phyloP scores from a whole-genome alignment of 1,140 invertebrate genomes.

The Drosophila lowei region DNA sequence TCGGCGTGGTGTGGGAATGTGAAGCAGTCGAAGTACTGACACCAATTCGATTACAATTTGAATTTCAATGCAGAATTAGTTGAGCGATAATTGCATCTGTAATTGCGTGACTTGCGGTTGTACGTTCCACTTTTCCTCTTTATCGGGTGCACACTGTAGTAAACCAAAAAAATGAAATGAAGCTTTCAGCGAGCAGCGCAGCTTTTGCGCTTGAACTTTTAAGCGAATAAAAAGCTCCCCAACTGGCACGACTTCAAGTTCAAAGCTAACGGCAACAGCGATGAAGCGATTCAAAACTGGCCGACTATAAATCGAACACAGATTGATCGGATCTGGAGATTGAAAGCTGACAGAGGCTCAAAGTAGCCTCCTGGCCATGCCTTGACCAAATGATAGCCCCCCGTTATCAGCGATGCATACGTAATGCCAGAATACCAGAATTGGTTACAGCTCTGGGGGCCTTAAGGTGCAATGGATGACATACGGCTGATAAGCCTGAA shows the following conservation, averaged over 20 bases:
- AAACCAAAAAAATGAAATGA: conserved; percentile 27
- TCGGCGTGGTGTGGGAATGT: conserved; percentile 12
- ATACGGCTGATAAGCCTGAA: conserved; percentile 20
- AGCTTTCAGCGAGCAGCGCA: conserved; percentile 12
- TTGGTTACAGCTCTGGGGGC: conserved; percentile 15
- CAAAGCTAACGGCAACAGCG: conserved; percentile 27
- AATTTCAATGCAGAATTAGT: conserved; percentile 23
- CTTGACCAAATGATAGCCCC: conserved; percentile 12
- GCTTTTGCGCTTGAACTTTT: conserved; percentile 13
- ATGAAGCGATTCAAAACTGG: conserved; percentile 4
- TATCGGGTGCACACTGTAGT: conserved; percentile 24
- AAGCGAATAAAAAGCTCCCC: conserved; percentile 14
- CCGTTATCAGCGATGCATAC: not conserved
- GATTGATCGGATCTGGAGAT: not conserved
- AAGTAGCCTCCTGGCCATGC: conserved; percentile 9
- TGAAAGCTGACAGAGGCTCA: conserved; percentile 4
- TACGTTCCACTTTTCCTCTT: not conserved
- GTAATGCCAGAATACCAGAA: conserved; percentile 6
- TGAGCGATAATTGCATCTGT: conserved; percentile 27
- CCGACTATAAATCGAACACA: conserved; percentile 22
- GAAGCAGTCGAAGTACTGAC: not conserved
- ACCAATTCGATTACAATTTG: conserved; percentile 17
- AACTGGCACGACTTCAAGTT: conserved; percentile 25
- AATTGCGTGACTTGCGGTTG: conserved; percentile 37
- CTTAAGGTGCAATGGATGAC: conserved; percentile 7